These are phyloP conservation scores for Zonotrichia albicollis DNA, from an alignment of 2,797 vertebrate genomes.

Conservation along the genomic window DNA sequence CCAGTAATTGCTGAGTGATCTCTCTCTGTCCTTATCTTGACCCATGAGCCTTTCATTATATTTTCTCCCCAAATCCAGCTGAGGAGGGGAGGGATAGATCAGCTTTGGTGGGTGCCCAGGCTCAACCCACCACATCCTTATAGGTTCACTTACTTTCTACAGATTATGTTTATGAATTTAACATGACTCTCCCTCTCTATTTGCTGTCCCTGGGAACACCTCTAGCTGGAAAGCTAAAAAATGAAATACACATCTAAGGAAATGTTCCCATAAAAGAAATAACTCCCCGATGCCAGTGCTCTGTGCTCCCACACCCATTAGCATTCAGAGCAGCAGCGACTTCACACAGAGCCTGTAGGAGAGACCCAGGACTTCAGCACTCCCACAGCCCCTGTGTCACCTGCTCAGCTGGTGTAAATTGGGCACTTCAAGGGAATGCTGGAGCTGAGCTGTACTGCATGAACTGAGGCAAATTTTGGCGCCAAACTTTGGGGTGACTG, in stretches of 20 bases:
- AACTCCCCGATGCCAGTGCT: neutral
- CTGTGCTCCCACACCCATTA: neutral
- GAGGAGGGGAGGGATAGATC: neutral
- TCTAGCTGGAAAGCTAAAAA: constrained; percentile 26
- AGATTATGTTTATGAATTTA: constrained; percentile 58
- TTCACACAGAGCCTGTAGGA: neutral
- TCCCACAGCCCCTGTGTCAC: neutral
- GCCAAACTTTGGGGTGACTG: neutral
- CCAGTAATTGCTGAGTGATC: neutral
- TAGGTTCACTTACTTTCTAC: neutral
- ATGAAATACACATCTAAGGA: constrained; percentile 46
- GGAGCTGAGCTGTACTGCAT: neutral
- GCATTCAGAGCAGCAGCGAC: neutral
- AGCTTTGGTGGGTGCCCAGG: neutral
- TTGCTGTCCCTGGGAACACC: constrained; percentile 46
- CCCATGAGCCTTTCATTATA: neutral
- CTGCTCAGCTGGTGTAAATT: neutral
- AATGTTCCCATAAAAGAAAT: constrained; percentile 45
- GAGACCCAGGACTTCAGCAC: neutral
- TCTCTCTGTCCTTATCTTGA: neutral
- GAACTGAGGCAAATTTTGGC: neutral
- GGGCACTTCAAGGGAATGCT: neutral
- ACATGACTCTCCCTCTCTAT: constrained; percentile 34
- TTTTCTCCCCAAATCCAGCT: neutral
- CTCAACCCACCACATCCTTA: neutral